Evolutionary conservation across 2,113 vertebrate genomes (phyloP).

Genomic region (Mesembrinibis cayennensis): DNA sequence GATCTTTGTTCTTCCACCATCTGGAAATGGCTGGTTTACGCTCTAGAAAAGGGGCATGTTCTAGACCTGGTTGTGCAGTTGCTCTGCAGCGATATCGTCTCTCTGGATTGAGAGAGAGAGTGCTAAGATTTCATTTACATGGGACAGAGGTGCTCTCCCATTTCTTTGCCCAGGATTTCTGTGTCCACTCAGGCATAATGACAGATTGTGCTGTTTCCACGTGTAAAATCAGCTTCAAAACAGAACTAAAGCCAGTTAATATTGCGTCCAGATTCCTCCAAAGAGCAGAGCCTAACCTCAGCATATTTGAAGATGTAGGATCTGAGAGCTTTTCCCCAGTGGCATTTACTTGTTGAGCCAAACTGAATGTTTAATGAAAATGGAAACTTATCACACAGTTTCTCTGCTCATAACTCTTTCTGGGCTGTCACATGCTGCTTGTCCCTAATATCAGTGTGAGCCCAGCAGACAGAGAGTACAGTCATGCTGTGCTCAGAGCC

Average conservation of each 20-base stretch:
- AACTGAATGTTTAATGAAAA: neutral
- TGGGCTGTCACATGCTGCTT: neutral
- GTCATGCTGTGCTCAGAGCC: neutral
- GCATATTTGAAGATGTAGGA: neutral
- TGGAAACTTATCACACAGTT: neutral
- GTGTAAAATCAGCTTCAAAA: neutral
- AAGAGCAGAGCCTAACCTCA: neutral
- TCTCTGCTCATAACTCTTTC: neutral
- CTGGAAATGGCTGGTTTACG: neutral
- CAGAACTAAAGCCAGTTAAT: neutral
- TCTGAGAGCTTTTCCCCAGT: neutral
- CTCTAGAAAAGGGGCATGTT: neutral
- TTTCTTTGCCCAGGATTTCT: neutral
- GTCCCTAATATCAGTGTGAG: neutral
- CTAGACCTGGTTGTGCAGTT: neutral
- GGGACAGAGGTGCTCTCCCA: neutral
- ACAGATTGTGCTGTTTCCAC: neutral
- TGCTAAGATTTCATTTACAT: neutral
- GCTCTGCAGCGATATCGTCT: neutral
- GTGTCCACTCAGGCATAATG: neutral
- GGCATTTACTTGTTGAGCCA: neutral
- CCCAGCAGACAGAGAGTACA: neutral
- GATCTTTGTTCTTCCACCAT: conserved; percentile 21
- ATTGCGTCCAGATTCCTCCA: neutral
- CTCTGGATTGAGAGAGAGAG: neutral